Base-by-base conservation (phyloP, 2,797 vertebrate species). In the Propithecus deckenii region DNA sequence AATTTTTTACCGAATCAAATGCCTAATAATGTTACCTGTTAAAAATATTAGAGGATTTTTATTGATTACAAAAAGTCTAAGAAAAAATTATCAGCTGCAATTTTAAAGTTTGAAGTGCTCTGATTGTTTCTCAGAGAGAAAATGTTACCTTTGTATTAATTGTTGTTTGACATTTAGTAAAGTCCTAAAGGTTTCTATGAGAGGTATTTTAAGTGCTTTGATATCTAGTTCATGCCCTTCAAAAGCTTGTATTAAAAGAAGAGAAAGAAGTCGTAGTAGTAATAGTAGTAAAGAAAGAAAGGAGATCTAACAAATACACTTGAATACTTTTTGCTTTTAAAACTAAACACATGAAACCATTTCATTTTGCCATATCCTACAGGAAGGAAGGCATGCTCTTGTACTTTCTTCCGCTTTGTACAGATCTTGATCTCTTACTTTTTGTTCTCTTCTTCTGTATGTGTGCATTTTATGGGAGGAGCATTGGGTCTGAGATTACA, bases 1-100 rank as follows among this genome's bases (percentile, higher is more conserved):
- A 94, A 79, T 88, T 96, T 98, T 97, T 96, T 93, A 97, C 81
- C 83, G 65, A 95, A 25, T 94, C 79, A 97, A 88, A 95, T 95
- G 50, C 80, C 71, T 96, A 96, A 80, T 96, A 91, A 91, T 86
- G 14, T 95, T 94, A 57, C 71, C 79, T 96, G 67, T 95, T 96
- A 94, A 96, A 94, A 89, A 79, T 94, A 75, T 78, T 96, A 92
- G 79, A 92, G 14, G 78, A 78, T 79, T 96, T 97, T 94, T 97
- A 96, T 80, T 94, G 65, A 90, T 97, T 86, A 67, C 35, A 93
- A 71, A 86, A 88, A 95, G 43, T 90, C 38, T 91, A 81, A 92
- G 48, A 96, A 97, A 94, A 72, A 94, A 72, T 79, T 91, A 91
- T 65, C 48, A 93, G 84, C 63, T 94, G 32, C 75, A 76, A 11